Evolutionary conservation across 2,888 invertebrate species (phyloP), one percentile per base, ranked within the genome.

Genomic region (Marronus borbonicus): DNA sequence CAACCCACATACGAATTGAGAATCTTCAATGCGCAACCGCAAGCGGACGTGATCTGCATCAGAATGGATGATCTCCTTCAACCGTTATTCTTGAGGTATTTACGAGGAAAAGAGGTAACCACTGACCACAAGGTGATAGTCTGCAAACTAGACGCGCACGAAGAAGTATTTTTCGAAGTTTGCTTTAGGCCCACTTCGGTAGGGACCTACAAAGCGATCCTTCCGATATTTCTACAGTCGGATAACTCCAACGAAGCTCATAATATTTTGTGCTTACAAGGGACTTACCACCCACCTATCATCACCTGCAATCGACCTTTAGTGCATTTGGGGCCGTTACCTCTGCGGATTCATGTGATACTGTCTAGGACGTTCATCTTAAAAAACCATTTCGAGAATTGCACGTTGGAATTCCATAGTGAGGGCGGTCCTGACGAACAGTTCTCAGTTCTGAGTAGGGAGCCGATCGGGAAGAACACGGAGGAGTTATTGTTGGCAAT

Each of bases 21-120:
- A 69, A 78, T 83, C 62, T 77, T 72, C 36, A 87, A 86, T 68
- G 66, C 79, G 8, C 77, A 82, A 10, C 58, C 78, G 17, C 66
- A 81, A 8, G 80, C 77, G 2, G 79, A 81, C n/a, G 80, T 83
- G 28, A 81, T 88, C 50, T 83, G 84, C n/a, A 82, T 88, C 52
- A 79, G 85, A 44, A 85, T 82, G 0, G 86, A 86, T 68, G 80
- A 83, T 12, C 78, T 88, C 10, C 36, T 62, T 1, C 80, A 81
- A 17, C 85, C 86, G 0, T 88, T 88, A 77, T 76, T 76, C 2
- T 80, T 89, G 3, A 44, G 64, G 10, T 85, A 85, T 82, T 72
- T 79, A 14, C 55, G 66, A 5, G 87, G 85, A 3, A 79, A 55
- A 0, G 31, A 83, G 69, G 76, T 85, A 36, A 5, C 31, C 5